Base-by-base conservation (phyloP, 2,113 vertebrate genomes). In the Ictalurus furcatus region DNA sequence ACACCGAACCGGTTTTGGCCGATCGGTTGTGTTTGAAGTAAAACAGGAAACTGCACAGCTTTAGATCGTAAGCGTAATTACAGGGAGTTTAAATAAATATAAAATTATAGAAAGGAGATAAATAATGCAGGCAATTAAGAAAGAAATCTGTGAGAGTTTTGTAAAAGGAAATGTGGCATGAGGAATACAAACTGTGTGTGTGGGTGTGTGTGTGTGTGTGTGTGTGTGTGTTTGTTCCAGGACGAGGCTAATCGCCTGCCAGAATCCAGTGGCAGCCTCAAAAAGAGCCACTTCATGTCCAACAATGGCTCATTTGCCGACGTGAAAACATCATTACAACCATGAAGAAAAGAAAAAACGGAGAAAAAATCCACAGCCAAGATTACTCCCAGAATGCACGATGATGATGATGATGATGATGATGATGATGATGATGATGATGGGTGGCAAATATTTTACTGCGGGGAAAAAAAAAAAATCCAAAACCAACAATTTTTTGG, bases 221-320 rank as follows among this genome's bases (percentile, higher is more conserved):
- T 80, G 78, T 56, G 78, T 80, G 25, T 81, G 78, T 56, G 79
- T 81, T 48, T 81, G 79, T 58, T 56, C 28, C 28, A n/a, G 71
- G 30, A 86, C 17, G 12, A 61, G 71, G 56, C 56, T 61, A 79
- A 63, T 63, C 58, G 56, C 73, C 37, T 65, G 59, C 74, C 85
- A 74, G 67, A 74, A 86, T 73, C 52, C 85, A 74, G 48, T 74
- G 85, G 84, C 84, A 85, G 84, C 52, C 56, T 59, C 61, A 21
- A 86, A 79, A 86, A 30, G 52, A 73, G 85, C 85, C 78, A 81
- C 71, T 58, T 63, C 13, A 48, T 87, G 86, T 87, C 40, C 61
- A 54, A 81, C 74, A 87, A 67, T 67, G 44, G 76, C 79, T 87
- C 59, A 81, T 87, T 80, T 87, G 37, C 76, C 5, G 44, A 65